Conservation (phyloP, 1,140 invertebrate species). For the Hyles vespertilio region DNA sequence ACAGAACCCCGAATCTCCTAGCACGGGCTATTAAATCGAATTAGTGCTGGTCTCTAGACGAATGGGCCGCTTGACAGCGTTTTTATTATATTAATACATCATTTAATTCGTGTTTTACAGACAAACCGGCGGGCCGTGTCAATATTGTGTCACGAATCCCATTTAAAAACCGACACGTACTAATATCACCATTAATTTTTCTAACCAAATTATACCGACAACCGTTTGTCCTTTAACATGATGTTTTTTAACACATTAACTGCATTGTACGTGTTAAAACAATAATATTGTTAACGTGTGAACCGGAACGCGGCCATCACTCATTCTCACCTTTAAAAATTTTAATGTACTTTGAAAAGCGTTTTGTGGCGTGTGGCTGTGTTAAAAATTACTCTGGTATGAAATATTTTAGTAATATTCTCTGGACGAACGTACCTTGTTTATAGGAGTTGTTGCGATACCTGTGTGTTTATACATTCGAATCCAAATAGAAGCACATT, state of each 20-base stretch:
- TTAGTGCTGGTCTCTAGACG: constrained; percentile 62
- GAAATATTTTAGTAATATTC: too few species aligned
- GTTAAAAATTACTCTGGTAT: background rate
- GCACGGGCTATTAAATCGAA: constrained; percentile 47
- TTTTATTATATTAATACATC: constrained; percentile 56
- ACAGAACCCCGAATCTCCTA: constrained; percentile 35
- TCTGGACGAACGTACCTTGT: too few species aligned
- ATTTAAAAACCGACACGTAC: constrained; percentile 52
- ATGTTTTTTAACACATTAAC: constrained; percentile 51
- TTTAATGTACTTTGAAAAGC: constrained; percentile 9
- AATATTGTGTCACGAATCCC: constrained; percentile 72
- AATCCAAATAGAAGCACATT: too few species aligned
- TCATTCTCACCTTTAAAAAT: constrained; percentile 8
- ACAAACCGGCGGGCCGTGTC: constrained; percentile 40
- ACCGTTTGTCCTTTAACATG: constrained; percentile 39
- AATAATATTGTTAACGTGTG: constrained; percentile 39
- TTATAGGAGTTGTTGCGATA: background rate
- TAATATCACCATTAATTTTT: constrained; percentile 68
- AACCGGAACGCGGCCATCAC: constrained; percentile 19
- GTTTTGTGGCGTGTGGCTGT: constrained; percentile 3
- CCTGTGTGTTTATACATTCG: too few species aligned
- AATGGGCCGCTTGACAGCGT: constrained; percentile 54
- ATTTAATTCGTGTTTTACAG: constrained; percentile 53
- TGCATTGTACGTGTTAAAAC: constrained; percentile 35
- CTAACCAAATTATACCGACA: constrained; percentile 62